Evolutionary conservation across 2,888 invertebrate species (phyloP), one percentile per base, ranked within the genome.

Genomic region (Acrobasis suavella): DNA sequence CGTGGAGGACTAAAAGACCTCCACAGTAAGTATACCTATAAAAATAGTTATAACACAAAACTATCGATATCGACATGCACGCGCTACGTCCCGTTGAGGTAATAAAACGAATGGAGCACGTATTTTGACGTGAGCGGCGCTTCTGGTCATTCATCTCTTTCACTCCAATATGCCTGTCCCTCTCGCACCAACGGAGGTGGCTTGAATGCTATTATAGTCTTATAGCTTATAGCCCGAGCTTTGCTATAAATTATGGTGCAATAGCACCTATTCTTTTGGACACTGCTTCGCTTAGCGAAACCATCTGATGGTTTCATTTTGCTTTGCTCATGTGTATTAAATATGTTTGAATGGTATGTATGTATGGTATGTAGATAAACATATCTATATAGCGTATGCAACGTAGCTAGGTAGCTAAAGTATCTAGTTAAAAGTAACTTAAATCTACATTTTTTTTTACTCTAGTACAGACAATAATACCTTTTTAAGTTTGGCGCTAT

Each of bases 101-200:
- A 91, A 92, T 91, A 92, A 92, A 92, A 91, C 92, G 91, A 92
- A 89, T 88, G 89, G 86, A 87, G 88, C 92, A 91, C 91, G 92
- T 92, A 92, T 92, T 92, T 92, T 91, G 92, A 92, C 92, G 92
- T 89, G 84, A 90, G 91, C 91, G 92, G 92, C 92, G 92, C 92
- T 92, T 92, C 92, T 92, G 92, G 89, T 91, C 89, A 65, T 67
- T 67, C 73, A 14, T 89, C 87, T 68, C 78, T 9, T 69, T 91
- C 83, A 61, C 69, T 17, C 85, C 51, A 64, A 82, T 82, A 70
- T 69, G 70, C 63, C 51, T 72, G 66, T 91, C 88, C 69, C 83
- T 10, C 50, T 89, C 80, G 37, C 81, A 67, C 90, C 69, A 67
- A 73, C 80, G 70, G 80, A 88, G 87, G 89, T 89, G 89, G 87